A percentile compares a stretch with the other conserved stretches of the same genome.
Evolutionary conservation across 2,797 vertebrate species (phyloP).

Genomic region (Vespertilio murinus): DNA sequence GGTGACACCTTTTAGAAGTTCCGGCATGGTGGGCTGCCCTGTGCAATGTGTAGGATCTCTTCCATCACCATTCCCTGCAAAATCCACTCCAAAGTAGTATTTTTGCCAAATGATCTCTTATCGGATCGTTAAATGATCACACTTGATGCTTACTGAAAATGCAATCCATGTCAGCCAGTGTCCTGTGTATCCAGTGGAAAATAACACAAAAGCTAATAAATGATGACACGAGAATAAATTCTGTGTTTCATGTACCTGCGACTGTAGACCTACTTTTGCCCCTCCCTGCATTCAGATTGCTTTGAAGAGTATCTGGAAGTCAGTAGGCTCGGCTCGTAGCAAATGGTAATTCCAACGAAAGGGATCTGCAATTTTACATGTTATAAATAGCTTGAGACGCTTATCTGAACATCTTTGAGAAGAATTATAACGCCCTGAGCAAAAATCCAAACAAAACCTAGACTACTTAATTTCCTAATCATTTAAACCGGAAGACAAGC

Average conservation of each 20-base stretch:
- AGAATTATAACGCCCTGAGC: neutral
- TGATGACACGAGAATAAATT: too few relatives aligned
- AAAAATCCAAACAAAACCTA: slow-evolving; percentile 19
- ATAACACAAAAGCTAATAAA: too few relatives aligned
- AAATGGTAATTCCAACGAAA: neutral
- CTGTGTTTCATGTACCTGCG: too few relatives aligned
- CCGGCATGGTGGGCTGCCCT: neutral
- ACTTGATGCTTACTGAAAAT: neutral
- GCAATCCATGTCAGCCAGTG: neutral
- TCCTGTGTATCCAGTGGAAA: neutral
- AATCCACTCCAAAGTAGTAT: neutral
- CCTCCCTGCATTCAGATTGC: neutral
- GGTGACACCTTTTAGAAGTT: neutral
- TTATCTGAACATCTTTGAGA: slow-evolving; percentile 28
- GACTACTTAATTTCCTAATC: neutral
- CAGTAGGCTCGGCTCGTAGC: neutral
- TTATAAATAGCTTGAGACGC: neutral
- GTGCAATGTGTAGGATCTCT: neutral
- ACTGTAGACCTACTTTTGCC: too few relatives aligned
- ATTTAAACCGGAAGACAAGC: neutral
- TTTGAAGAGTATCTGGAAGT: neutral
- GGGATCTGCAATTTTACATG: neutral
- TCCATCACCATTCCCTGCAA: neutral
- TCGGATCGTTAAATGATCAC: neutral
- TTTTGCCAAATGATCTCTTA: neutral